Evolutionary conservation across 2,797 vertebrate species (phyloP), one percentile per base, ranked within the genome.

Genomic region (Pipistrellus pygmaeus): DNA sequence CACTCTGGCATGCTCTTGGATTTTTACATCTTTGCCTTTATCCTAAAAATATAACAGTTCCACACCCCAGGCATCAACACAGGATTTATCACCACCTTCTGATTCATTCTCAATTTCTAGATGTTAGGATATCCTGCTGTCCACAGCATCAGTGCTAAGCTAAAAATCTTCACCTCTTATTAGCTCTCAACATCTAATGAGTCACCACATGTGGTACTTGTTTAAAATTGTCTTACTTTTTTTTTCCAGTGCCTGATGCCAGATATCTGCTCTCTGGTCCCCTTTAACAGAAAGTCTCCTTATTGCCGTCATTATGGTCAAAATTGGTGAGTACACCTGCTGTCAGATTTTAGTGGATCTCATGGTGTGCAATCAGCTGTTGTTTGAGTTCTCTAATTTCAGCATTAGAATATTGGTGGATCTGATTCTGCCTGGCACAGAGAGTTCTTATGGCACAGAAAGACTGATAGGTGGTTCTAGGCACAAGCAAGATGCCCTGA

Each of bases 281-380:
- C 90, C 91, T 96, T 93, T 94, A 94, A 93, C 93, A 88, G 75
- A 96, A 95, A 96, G 82, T 69, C 94, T 95, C 82, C 95, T 96
- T 94, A 95, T 92, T 96, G 95, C 88, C n/a, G 9, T 95, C 85
- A 95, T 95, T 92, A 89, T 86, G 93, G 73, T 94, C 95, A 96
- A 97, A 97, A 87, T 55, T 96, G 95, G 94, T 88, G 90, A 90
- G 30, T 66, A 76, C 87, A 83, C 95, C 94, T 89, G 96, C 97
- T 96, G 95, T 97, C 89, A 88, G 84, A 90, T 91, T 93, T 96
- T 95, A 97, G 93, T 95, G 87, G 96, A 80, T 93, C 90, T 96
- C 97, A 95, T 90, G 95, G 95, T 93, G 97, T 93, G 96, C 96
- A 84, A 71, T 97, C 97, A 96, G 97, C 96, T 97, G 96, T 90